These are phyloP conservation scores for Bibio marci DNA, from an alignment of 2,888 invertebrate genomes.

Conservation along the genomic window DNA sequence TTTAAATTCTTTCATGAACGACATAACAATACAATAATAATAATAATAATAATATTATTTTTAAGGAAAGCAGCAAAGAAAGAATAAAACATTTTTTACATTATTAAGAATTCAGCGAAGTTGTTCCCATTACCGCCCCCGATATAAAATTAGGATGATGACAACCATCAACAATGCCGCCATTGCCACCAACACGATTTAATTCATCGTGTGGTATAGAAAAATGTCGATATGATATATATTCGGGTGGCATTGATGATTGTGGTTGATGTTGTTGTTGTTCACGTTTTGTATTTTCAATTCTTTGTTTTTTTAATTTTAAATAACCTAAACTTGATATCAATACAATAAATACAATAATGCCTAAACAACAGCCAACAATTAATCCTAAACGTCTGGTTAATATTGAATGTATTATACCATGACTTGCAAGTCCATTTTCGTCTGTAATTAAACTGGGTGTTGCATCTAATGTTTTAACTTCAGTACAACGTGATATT, in stretches of 20 bases:
- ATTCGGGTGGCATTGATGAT: conserved; percentile 59
- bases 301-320: conserved; percentile 65
- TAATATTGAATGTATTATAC: conserved; percentile 56
- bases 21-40: too few relatives aligned
- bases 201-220: conserved; percentile 48
- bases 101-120: neutral
- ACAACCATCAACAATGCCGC: conserved; percentile 6
- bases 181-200: conserved; percentile 14
- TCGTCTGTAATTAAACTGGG: conserved; percentile 39
- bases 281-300: conserved; percentile 51
- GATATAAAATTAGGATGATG: conserved; percentile 4
- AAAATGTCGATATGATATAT: conserved; percentile 61
- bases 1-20: too few relatives aligned
- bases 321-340: conserved; percentile 72
- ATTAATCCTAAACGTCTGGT: conserved; percentile 69
- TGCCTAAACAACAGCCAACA: conserved; percentile 72
- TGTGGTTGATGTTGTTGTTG: conserved; percentile 17
- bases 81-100: too few relatives aligned
- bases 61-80: too few relatives aligned
- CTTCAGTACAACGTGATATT: conserved; percentile 59
- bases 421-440: conserved; percentile 42
- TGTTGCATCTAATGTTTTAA: conserved; percentile 54
- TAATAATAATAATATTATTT: too few relatives aligned
- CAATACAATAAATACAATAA: conserved; percentile 67
- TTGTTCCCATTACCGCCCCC: conserved; percentile 7